Base-by-base conservation (phyloP, 2,888 invertebrate species). In the Strigamia crassipes region DNA sequence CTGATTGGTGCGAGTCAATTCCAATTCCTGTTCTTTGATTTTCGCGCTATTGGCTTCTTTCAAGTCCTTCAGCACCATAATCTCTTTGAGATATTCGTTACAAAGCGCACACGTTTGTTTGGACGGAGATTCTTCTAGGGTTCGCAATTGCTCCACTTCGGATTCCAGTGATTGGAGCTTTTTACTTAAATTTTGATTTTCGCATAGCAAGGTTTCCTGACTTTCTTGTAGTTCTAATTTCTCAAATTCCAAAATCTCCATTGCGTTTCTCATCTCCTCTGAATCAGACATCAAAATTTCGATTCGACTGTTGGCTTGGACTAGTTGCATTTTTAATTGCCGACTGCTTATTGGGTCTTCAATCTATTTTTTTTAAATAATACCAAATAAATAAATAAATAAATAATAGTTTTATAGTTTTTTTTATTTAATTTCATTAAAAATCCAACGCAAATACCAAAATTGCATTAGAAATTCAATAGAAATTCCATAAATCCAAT, bases 211-310 rank as follows among this genome's bases (percentile, higher is more conserved):
- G 1, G 51, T 31, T 3, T 80, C 80, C 21, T 51, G 38, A 21
- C 31, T 51, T 31, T 80, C 80, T 27, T 46, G 42, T 10, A 80
- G 27, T 46, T 80, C 80, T 13, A 80, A 23, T 27, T 80, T 80
- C 13, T 80, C 80, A 27, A 80, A 80, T 80, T 80, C 80, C 27
- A 80, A 51, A 23, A 46, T 80, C 18, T 80, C 80, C 80, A 80
- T 80, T 18, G 80, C 80, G 9, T 80, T 46, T 80, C 46, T 80
- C 51, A 80, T 46, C 21, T 80, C 80, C 18, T 80, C 80, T 4
- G 46, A 13, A 31, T 80, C 80, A 18, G 31, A 31, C 42, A 46
- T 80, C 21, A 80, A 42, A 31, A 31, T 80, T 23, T 80, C 80
- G n/a, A 80, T 51, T 27, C 46, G 42, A 21, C 51, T 80, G 42